Conservation (phyloP, 2,888 invertebrate species). For the Formica aserva region DNA sequence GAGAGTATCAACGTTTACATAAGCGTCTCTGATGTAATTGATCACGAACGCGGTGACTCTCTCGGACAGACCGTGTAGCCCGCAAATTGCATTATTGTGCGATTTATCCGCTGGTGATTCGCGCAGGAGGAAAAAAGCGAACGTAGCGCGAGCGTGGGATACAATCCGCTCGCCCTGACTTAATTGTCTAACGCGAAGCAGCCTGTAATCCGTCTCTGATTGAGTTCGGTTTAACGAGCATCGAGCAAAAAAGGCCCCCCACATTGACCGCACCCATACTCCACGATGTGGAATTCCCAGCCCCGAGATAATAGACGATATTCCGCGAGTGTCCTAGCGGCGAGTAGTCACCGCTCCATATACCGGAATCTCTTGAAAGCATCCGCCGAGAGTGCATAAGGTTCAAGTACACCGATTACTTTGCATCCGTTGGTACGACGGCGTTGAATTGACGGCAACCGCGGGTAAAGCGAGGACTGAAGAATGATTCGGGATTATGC, state of each 20-base stretch:
- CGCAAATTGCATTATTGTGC: conserved; percentile 27
- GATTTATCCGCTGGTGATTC: conserved; percentile 37
- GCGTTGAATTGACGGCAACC: conserved; percentile 11
- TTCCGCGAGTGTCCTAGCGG: conserved; percentile 4
- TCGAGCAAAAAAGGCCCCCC: conserved; percentile 19
- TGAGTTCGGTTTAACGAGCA: conserved; percentile 38
- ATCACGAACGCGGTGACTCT: conserved; percentile 39
- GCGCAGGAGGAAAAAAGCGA: conserved; percentile 21
- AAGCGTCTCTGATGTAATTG: conserved; percentile 49
- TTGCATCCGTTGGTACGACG: conserved; percentile 12
- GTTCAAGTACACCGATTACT: conserved; percentile 45
- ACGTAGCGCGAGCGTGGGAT: conserved; percentile 49
- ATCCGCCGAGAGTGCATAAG: not conserved
- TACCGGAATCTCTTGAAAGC: conserved; percentile 29
- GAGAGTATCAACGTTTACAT: conserved; percentile 40
- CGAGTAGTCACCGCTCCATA: not conserved
- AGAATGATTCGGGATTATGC: conserved; percentile 14
- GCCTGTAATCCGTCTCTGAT: conserved; percentile 36
- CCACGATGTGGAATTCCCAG: conserved; percentile 35
- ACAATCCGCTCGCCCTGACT: conserved; percentile 39
- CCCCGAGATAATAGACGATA: conserved; percentile 4
- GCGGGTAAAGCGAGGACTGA: not conserved
- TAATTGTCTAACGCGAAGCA: conserved; percentile 50
- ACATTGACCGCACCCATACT: conserved; percentile 47
- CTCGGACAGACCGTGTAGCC: conserved; percentile 22